A percentile compares a stretch with the other conserved stretches of the same genome.
Conservation (phyloP, 2,888 invertebrate species). For the Coelinius sp. region DNA sequence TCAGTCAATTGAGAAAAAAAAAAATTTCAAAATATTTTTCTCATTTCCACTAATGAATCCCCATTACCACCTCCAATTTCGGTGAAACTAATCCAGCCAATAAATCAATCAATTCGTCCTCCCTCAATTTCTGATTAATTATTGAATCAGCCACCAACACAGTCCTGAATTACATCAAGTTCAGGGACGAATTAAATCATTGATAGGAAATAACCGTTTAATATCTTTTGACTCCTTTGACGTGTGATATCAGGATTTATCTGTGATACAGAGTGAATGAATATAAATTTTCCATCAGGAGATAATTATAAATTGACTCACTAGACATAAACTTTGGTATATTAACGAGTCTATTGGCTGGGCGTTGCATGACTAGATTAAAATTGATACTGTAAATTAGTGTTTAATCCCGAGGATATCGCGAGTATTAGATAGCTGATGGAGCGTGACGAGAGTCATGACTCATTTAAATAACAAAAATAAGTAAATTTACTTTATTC, state of each 20-base stretch:
- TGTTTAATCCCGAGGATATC: neutral
- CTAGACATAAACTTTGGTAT: neutral
- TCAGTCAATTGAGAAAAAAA: neutral
- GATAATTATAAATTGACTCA: neutral
- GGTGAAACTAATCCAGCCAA: neutral
- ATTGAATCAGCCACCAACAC: neutral
- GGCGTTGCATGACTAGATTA: neutral
- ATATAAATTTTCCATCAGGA: constrained; percentile 1
- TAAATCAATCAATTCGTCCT: neutral
- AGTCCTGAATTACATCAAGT: neutral
- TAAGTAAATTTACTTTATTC: neutral
- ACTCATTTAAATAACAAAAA: too few species aligned
- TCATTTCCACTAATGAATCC: neutral
- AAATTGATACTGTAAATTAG: constrained; percentile 2
- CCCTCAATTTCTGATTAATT: constrained; percentile 1
- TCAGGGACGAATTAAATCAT: constrained; percentile 7
- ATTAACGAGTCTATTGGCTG: neutral
- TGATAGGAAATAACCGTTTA: neutral
- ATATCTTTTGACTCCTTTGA: neutral
- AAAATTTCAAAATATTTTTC: too few species aligned
- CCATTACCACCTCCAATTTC: neutral
- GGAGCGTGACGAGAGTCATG: neutral
- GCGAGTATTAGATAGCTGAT: neutral
- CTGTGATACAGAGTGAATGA: neutral
- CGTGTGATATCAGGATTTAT: constrained; percentile 6